Conservation (phyloP, 37 sponge, comb jelly and placozoan genomes). For the Chondrilla cf. caribensis region DNA sequence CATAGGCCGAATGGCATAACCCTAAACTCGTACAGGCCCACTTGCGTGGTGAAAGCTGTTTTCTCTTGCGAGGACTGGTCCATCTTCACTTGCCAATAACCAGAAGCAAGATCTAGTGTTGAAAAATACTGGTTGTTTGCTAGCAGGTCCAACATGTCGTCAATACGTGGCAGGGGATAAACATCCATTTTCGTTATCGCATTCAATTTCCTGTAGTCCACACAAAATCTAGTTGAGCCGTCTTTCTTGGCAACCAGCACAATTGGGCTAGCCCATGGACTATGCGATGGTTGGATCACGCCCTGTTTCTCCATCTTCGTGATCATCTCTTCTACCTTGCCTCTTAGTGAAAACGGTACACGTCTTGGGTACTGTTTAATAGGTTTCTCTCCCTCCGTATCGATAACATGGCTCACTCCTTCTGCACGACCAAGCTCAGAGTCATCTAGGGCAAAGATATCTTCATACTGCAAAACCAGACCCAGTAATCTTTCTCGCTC, state of each 20-base stretch:
- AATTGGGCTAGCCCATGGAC: slow-evolving; percentile 63
- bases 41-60: slow-evolving; percentile 62
- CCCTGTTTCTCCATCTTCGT: slow-evolving; percentile 40
- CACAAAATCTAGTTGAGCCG: slow-evolving; percentile 43
- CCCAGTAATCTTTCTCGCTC: too few relatives aligned
- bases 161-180: slow-evolving; percentile 61
- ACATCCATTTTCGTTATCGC: slow-evolving; percentile 47
- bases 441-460: slow-evolving; percentile 37
- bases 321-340: slow-evolving; percentile 30
- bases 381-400: slow-evolving; percentile 47
- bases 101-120: slow-evolving; percentile 62
- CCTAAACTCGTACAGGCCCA: slow-evolving; percentile 59
- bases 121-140: slow-evolving; percentile 33
- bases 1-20: slow-evolving; percentile 68
- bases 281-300: slow-evolving; percentile 41
- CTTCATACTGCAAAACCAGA: not conserved
- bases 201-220: slow-evolving; percentile 63
- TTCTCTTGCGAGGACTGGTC: slow-evolving; percentile 38
- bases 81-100: slow-evolving; percentile 62
- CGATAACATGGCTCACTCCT: slow-evolving; percentile 24
- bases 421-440: slow-evolving; percentile 35
- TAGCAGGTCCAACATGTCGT: slow-evolving; percentile 41
- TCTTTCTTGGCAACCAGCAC: slow-evolving; percentile 53
- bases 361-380: slow-evolving; percentile 44
- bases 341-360: slow-evolving; percentile 29